Conservation (phyloP, 2,113 vertebrate species). For the Urocynchramus pylzowi region DNA sequence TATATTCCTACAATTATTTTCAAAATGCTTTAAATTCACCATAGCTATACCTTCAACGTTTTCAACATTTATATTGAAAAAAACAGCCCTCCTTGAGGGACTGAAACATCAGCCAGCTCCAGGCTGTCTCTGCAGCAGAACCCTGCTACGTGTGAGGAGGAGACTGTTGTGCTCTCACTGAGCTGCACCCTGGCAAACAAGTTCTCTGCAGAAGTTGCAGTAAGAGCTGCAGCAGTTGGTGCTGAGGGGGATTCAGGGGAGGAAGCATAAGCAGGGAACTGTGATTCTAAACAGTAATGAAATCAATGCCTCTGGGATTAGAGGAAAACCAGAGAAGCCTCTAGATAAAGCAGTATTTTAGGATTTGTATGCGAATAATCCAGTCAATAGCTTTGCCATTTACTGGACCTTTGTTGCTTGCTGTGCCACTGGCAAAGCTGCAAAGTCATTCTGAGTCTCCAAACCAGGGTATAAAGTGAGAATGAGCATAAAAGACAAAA, state of each 20-base stretch:
- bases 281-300: neutral
- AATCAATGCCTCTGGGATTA: neutral
- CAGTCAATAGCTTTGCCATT: neutral
- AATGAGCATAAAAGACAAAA: neutral
- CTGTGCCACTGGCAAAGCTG: neutral
- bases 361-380: neutral
- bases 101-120: neutral
- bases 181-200: neutral
- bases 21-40: neutral
- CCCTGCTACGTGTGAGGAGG: neutral
- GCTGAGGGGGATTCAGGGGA: neutral
- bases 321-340: neutral
- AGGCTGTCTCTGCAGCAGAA: neutral
- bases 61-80: neutral
- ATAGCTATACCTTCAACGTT: neutral
- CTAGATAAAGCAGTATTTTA: neutral
- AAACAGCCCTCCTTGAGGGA: neutral
- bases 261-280: neutral
- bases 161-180: neutral
- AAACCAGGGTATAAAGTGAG: neutral
- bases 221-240: neutral
- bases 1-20: neutral
- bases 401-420: neutral
- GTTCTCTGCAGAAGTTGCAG: neutral
- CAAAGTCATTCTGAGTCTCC: neutral